Base-by-base conservation (phyloP, 2,888 invertebrate genomes). In the Nomada flava region DNA sequence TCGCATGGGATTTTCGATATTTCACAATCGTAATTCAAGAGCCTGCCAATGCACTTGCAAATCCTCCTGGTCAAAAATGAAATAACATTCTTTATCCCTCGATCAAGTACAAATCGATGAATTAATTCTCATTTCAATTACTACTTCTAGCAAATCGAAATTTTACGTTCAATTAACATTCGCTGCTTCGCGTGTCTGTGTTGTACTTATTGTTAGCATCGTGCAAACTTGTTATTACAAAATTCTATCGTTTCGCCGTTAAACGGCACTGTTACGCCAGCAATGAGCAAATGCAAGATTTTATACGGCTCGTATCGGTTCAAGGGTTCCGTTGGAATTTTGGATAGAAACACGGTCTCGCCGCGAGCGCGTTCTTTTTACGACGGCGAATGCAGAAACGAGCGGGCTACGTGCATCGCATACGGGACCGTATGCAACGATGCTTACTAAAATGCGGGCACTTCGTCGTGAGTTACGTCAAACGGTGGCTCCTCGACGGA, bases 391-490 rank as follows among this genome's bases (percentile, higher is more conserved):
- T 78, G 83, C 82, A 83, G 83, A 83, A 83, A 83, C 83, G 78
- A 78, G 71, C 74, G 74, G 62, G 64, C 50, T 75, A 83, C 83
- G 83, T 83, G 83, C 83, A 75, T 75, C 62, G 83, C 78, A 82
- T 83, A 74, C 78, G 65, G 72, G 82, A 65, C 74, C 74, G 55
- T 78, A 64, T 83, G 82, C 83, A 83, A 74, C 82, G 82, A 74
- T 63, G 82, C 78, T 83, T 72, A 82, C 78, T 74, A 75, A 83
- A 83, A 83, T 83, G 83, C 83, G 83, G 83, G 83, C 83, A 82
- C 68, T 72, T 67, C 64, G 71, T 64, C 82, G 59, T 65, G 74
- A 68, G 68, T 83, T 83, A 83, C 82, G 82, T 82, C 78, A 75
- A 82, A 78, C 59, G 47, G 42, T 57, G 62, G 53, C 68, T 65